Percentiles rank a stretch among this genome's conserved stretches.
Evolutionary conservation across 2,113 vertebrate genomes (phyloP).

Genomic region (Acrocephalus arundinaceus): DNA sequence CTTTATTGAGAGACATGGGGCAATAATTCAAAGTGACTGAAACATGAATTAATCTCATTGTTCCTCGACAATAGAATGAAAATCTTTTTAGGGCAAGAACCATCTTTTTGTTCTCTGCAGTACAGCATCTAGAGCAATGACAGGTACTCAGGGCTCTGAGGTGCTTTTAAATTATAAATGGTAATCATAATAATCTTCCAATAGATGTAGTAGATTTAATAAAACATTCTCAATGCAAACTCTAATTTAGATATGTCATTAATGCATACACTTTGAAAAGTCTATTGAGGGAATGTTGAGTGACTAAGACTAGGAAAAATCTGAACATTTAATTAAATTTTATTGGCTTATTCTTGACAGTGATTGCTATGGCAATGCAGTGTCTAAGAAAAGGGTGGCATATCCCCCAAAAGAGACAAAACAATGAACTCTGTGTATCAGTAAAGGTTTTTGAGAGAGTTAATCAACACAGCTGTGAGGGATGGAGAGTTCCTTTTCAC

Average conservation of each 20-base stretch:
- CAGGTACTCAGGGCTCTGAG: not conserved
- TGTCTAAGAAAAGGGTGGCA: not conserved
- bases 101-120: not conserved
- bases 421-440: not conserved
- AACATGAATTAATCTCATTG: not conserved
- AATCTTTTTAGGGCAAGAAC: not conserved
- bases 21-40: not conserved
- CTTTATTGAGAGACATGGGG: not conserved
- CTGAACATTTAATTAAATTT: not conserved
- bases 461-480: not conserved
- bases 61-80: not conserved
- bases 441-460: not conserved
- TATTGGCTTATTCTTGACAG: not conserved
- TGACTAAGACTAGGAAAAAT: not conserved
- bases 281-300: not conserved
- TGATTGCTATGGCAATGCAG: not conserved
- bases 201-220: not conserved
- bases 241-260: slow-evolving; percentile 8
- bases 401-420: not conserved
- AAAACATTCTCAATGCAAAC: slow-evolving; percentile 3
- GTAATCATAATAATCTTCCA: not conserved
- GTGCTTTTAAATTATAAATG: slow-evolving; percentile 1
- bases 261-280: not conserved
- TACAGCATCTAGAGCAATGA: not conserved
- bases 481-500: not conserved